Evolutionary conservation across 1,140 invertebrate species (phyloP).

Genomic region (Agraylea sexmaculata): DNA sequence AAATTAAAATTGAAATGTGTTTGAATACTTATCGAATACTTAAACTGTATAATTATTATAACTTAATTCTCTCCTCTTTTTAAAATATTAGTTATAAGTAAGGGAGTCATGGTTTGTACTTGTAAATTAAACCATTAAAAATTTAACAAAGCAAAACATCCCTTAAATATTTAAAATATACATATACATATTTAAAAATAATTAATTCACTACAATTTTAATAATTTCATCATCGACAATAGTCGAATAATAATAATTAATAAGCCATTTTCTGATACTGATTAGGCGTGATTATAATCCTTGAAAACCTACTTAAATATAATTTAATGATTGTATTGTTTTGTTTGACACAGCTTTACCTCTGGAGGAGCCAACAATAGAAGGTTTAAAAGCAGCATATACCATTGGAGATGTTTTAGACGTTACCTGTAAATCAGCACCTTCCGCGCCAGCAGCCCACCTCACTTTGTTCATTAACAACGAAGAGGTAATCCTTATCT

Average conservation of each 20-base stretch:
- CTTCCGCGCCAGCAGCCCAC: conserved; percentile 16
- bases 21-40: too few species aligned
- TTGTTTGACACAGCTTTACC: conserved; percentile 17
- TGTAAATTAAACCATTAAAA: too few species aligned
- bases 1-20: too few species aligned
- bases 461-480: conserved; percentile 16
- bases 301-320: not conserved
- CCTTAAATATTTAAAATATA: not conserved
- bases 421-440: conserved; percentile 18
- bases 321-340: not conserved
- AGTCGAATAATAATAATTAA: not conserved
- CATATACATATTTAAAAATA: not conserved
- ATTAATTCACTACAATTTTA: not conserved
- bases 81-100: too few species aligned
- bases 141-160: too few species aligned
- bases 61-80: too few species aligned
- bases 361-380: conserved; percentile 18
- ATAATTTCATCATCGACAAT: not conserved
- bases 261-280: not conserved
- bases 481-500: conserved; percentile 12
- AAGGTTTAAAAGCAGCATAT: conserved; percentile 15
- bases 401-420: conserved; percentile 18
- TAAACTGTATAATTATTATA: too few species aligned
- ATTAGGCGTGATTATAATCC: not conserved
- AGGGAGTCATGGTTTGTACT: too few species aligned